These are phyloP conservation scores for Drosophila murphyi DNA, from an alignment of 1,140 invertebrate genomes.

Conservation along the genomic window DNA sequence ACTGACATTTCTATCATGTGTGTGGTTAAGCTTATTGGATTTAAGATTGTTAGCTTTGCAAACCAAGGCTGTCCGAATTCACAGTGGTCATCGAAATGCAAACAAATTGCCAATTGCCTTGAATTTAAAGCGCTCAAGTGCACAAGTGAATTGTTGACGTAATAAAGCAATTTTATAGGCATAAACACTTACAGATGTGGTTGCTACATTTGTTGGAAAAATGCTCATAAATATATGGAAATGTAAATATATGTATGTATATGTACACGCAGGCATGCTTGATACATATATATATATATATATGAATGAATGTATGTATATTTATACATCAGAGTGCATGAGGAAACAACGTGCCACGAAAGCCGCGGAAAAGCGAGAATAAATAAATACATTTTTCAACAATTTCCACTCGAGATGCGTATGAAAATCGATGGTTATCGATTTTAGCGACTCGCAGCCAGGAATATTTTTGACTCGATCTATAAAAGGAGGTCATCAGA, in stretches of 20 bases:
- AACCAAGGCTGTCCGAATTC: not conserved
- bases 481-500: not conserved
- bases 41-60: not conserved
- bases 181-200: not conserved
- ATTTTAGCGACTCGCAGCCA: not conserved
- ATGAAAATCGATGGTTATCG: constrained; percentile 17
- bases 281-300: not conserved
- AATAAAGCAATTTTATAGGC: not conserved
- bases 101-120: not conserved
- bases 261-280: not conserved
- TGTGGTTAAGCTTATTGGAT: not conserved
- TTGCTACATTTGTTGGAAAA: not conserved
- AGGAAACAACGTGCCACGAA: not conserved
- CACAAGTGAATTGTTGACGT: not conserved
- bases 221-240: not conserved
- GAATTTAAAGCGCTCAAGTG: constrained; percentile 3
- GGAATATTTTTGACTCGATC: not conserved
- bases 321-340: not conserved
- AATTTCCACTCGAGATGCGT: constrained; percentile 21
- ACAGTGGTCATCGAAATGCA: not conserved
- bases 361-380: constrained; percentile 18
- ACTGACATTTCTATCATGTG: not conserved
- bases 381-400: constrained; percentile 24
- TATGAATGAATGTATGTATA: not conserved
- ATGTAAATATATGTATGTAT: not conserved